Evolutionary conservation across 2,797 vertebrate species (phyloP).

Genomic region (Loriculus beryllinus): DNA sequence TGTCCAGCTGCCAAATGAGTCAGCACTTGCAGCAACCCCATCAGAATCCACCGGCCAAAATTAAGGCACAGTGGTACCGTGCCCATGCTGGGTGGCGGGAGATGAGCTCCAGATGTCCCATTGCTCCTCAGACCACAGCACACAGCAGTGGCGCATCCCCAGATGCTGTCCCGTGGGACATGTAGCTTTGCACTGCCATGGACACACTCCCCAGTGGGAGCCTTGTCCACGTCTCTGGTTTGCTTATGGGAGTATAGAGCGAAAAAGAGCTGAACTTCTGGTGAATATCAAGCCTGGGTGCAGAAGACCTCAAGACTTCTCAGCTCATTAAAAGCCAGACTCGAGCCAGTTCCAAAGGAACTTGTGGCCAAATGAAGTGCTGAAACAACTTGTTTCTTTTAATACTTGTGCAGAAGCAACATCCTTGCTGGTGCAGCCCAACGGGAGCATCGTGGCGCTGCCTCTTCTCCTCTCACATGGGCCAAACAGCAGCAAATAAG

Average conservation of each 20-base stretch:
- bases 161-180: rapidly evolving
- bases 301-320: conserved; percentile 22
- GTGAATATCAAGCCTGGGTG: background rate
- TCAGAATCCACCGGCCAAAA: background rate
- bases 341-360: background rate
- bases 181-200: background rate
- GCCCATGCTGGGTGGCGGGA: background rate
- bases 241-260: background rate
- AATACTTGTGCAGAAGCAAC: background rate
- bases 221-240: background rate
- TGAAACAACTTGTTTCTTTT: conserved; percentile 6
- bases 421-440: background rate
- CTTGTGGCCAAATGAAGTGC: conserved; percentile 39
- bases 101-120: background rate
- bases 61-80: background rate
- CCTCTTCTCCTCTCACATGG: background rate
- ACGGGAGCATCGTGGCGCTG: background rate
- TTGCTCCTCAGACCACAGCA: background rate
- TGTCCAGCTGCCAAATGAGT: conserved; percentile 10
- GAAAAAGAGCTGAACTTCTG: background rate
- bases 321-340: conserved; percentile 24
- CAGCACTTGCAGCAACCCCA: background rate
- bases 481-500: conserved; percentile 6
- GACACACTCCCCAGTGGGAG: background rate
- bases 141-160: background rate